phyloP scores from a whole-genome alignment of 2,113 vertebrate species.

The Bostrychus sinensis region DNA sequence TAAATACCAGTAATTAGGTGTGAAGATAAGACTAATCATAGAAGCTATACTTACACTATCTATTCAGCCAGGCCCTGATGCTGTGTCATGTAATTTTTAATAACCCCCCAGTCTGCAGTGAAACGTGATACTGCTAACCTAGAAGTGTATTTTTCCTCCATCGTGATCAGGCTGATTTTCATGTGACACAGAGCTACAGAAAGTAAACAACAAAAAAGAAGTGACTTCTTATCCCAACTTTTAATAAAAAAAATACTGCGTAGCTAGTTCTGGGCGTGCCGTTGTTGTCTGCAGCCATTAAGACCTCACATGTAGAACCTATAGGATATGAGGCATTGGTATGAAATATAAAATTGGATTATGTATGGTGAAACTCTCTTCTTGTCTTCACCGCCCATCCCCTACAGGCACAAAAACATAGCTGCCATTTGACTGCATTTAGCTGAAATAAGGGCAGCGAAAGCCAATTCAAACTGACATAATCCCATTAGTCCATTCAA shows the following conservation, averaged over 20 bases:
- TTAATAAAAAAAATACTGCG: too few relatives aligned
- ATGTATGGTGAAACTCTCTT: slow-evolving; percentile 31
- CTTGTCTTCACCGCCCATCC: slow-evolving; percentile 38
- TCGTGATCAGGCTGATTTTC: slow-evolving; percentile 27
- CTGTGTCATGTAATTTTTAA: slow-evolving; percentile 52
- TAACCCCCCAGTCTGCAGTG: slow-evolving; percentile 21
- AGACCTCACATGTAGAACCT: not conserved
- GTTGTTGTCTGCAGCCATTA: too few relatives aligned
- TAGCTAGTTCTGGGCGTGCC: not conserved
- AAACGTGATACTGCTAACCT: slow-evolving; percentile 33
- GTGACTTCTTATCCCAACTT: too few relatives aligned
- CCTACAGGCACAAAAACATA: slow-evolving; percentile 28
- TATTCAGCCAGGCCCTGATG: slow-evolving; percentile 41
- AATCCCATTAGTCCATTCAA: slow-evolving; percentile 57
- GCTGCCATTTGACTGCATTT: slow-evolving; percentile 17
- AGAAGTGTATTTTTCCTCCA: slow-evolving; percentile 16
- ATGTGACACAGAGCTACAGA: slow-evolving; percentile 22
- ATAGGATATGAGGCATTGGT: slow-evolving; percentile 46
- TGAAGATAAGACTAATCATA: slow-evolving; percentile 43
- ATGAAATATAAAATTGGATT: slow-evolving; percentile 58
- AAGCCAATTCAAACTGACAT: slow-evolving; percentile 51
- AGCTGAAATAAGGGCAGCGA: slow-evolving; percentile 18
- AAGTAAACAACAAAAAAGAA: slow-evolving; percentile 5
- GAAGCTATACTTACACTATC: slow-evolving; percentile 42
- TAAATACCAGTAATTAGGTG: slow-evolving; percentile 55